These are phyloP conservation scores for Campylorhamphus procurvoides DNA, from an alignment of 2,113 vertebrate genomes.

Conservation along the genomic window DNA sequence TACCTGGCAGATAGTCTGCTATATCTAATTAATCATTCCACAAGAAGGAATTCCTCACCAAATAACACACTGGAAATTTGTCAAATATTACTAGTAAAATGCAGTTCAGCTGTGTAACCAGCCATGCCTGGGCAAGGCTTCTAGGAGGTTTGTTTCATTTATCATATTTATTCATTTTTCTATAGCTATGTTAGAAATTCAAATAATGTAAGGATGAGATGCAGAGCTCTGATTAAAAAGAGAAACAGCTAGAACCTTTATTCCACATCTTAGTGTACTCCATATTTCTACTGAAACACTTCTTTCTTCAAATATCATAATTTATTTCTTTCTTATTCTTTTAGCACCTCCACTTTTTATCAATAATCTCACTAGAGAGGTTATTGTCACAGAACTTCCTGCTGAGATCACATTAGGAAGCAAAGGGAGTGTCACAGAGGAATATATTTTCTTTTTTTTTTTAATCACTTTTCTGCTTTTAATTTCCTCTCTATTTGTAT, in stretches of 20 bases:
- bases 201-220: not conserved
- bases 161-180: not conserved
- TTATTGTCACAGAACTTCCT: conserved; percentile 9
- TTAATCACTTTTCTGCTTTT: conserved; percentile 32
- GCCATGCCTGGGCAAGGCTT: not conserved
- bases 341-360: not conserved
- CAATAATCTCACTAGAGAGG: not conserved
- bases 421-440: not conserved
- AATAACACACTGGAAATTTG: conserved; percentile 17
- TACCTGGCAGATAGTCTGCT: conserved; percentile 15
- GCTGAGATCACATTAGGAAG: conserved; percentile 3
- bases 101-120: not conserved
- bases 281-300: not conserved
- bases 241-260: not conserved
- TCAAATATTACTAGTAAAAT: conserved; percentile 1
- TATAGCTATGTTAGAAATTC: not conserved
- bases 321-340: not conserved
- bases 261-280: not conserved
- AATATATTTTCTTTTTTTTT: not conserved
- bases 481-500: conserved; percentile 43
- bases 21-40: not conserved
- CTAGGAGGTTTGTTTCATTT: not conserved
- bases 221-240: not conserved
- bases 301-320: not conserved
- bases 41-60: not conserved